Base-by-base conservation (phyloP, 1,140 invertebrate genomes). In the Apis dorsata region DNA sequence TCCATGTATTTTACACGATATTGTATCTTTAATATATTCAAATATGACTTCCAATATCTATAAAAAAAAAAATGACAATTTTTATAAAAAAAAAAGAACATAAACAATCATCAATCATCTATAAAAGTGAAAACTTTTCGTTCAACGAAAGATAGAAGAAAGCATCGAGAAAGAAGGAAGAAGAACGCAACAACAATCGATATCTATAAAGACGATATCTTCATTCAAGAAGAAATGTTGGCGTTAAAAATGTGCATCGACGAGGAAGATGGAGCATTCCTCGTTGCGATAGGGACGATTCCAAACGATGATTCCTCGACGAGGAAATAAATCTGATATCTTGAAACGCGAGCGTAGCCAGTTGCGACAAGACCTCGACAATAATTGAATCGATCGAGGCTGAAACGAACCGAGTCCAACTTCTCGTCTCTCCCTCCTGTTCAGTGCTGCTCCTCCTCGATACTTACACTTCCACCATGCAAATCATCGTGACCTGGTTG, bases 211-310 rank as follows among this genome's bases (percentile, higher is more conserved):
- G 24, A n/a, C 51, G 62, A 44, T n/a, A 9, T 44, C 9, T 0
- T 24, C 24, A 24, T 44, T 13, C 13, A 70, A 55, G 11, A 24
- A 57, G 34, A 59, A 80, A 73, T 65, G 2, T 28, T 24, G 28
- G 71, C n/a, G 60, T 81, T 81, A 75, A 75, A 75, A 81, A 81
- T 74, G 71, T 75, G 79, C 71, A 81, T 75, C 71, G 72, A 51
- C 34, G 79, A 51, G 62, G 72, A 68, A 65, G 71, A 34, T 55
- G 15, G 70, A 80, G 53, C 60, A 55, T 81, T 12, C 21, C 19
- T 57, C 71, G 79, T 24, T 51, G 34, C n/a, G 34, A 44, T 51
- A 12, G 59, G 44, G 49, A 75, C 60, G 78, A 80, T 63, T 34
- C 44, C 57, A 49, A 51, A 34, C 78, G 79, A 80, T 65, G 79